These are phyloP conservation scores for Neosilurus mollespiculum DNA, from an alignment of 2,797 vertebrate genomes.

Conservation along the genomic window DNA sequence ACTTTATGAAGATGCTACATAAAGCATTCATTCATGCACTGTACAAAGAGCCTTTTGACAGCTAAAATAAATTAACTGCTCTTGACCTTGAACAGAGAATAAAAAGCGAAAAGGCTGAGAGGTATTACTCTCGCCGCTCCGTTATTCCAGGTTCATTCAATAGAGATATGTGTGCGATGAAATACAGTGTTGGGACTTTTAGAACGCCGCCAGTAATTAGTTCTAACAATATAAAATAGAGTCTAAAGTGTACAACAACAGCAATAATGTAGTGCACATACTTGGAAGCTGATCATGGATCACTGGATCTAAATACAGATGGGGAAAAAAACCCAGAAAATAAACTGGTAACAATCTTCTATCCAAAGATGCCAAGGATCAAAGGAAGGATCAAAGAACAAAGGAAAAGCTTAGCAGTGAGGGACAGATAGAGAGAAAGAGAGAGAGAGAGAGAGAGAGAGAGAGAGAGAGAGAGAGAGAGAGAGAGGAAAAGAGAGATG, in stretches of 20 bases:
- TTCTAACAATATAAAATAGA: neutral
- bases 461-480: no score
- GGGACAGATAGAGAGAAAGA: no score
- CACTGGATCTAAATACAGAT: neutral
- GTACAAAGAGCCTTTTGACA: neutral
- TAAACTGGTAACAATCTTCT: no score
- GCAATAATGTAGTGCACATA: neutral
- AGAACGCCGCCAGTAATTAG: neutral
- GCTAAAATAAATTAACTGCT: constrained; percentile 5
- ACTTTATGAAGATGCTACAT: neutral
- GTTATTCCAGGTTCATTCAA: neutral
- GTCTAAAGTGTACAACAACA: neutral
- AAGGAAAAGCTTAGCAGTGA: no score
- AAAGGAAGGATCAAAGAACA: no score
- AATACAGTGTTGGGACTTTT: neutral
- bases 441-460: no score
- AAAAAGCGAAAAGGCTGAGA: neutral
- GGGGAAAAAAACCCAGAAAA: neutral
- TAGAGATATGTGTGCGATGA: constrained; percentile 1
- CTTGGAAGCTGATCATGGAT: neutral
- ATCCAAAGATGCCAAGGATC: no score
- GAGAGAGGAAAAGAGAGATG: no score
- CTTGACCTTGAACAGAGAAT: neutral
- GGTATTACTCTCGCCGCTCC: neutral
- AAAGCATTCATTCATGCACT: neutral